A percentile compares a stretch with the other conserved stretches of the same genome.
phyloP scores from a whole-genome alignment of 1,140 invertebrate species.

The Eulimnadia texana region DNA sequence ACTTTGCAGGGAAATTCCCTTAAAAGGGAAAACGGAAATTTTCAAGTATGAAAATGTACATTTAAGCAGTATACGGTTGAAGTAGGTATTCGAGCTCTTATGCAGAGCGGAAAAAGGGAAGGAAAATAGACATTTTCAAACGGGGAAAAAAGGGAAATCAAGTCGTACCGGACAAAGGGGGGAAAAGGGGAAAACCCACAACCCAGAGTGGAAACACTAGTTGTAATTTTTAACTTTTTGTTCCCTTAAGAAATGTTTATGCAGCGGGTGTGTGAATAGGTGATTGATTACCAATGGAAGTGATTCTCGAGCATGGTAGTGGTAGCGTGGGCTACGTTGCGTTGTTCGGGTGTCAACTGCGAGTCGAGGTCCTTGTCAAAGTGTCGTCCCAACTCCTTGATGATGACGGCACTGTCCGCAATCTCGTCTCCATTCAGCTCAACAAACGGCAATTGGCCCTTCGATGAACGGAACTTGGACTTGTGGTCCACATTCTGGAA shows the following conservation, averaged over 20 bases:
- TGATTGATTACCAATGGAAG: slow-evolving; percentile 50
- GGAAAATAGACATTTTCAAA: too few species aligned
- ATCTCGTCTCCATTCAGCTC: slow-evolving; percentile 88
- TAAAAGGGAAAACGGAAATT: too few species aligned
- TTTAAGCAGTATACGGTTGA: too few species aligned
- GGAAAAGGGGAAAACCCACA: too few species aligned
- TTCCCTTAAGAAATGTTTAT: not conserved
- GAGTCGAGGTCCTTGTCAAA: slow-evolving; percentile 70
- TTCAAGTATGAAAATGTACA: too few species aligned
- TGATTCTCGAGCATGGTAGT: slow-evolving; percentile 91
- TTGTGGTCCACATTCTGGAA: slow-evolving; percentile 88
- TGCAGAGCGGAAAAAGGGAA: too few species aligned
- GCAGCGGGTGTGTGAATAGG: not conserved
- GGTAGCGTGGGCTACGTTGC: slow-evolving; percentile 76
- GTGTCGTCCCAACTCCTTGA: slow-evolving; percentile 65
- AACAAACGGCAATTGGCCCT: slow-evolving; percentile 80
- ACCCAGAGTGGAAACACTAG: too few species aligned
- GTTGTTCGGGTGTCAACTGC: slow-evolving; percentile 62
- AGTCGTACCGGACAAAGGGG: too few species aligned
- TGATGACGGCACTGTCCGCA: slow-evolving; percentile 73
- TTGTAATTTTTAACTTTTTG: not conserved
- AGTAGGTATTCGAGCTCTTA: too few species aligned
- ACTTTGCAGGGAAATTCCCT: too few species aligned
- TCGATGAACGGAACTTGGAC: slow-evolving; percentile 81
- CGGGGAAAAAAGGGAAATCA: too few species aligned